Evolutionary conservation across 2,888 invertebrate species (phyloP).

Genomic region (Helicoverpa assulta): DNA sequence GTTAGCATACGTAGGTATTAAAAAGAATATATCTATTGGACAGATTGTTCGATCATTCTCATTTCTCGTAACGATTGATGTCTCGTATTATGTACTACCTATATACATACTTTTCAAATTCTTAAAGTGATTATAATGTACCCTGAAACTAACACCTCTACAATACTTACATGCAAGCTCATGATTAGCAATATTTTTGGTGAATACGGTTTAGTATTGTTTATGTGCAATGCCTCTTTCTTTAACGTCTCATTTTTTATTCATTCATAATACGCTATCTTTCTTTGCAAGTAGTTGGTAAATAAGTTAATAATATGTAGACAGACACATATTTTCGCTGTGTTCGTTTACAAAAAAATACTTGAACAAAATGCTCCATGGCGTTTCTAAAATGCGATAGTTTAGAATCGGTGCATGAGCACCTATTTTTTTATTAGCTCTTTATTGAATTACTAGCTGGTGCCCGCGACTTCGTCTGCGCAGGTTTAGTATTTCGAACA

Average conservation of each 20-base stretch:
- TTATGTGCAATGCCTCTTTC: not conserved
- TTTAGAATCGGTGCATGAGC: not conserved
- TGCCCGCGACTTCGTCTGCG: no score
- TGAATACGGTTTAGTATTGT: slow-evolving; percentile 8
- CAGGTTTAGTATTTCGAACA: no score
- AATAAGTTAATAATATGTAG: not conserved
- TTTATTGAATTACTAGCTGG: slow-evolving; percentile 30
- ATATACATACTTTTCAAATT: no score
- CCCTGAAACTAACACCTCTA: not conserved
- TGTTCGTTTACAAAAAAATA: not conserved
- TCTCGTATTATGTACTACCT: no score
- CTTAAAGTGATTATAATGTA: no score
- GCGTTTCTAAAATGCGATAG: not conserved
- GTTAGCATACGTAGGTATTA: no score
- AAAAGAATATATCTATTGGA: no score
- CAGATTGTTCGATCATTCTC: no score
- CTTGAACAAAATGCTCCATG: not conserved
- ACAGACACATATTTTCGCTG: not conserved
- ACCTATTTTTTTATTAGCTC: slow-evolving; percentile 25
- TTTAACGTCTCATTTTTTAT: slow-evolving; percentile 3
- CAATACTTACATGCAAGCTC: not conserved
- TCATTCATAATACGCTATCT: slow-evolving; percentile 8
- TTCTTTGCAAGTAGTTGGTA: slow-evolving; percentile 6
- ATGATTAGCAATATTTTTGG: not conserved
- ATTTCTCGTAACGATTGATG: no score